phyloP scores from a whole-genome alignment of 2,113 vertebrate genomes.

The Dendrocopos noguchii region DNA sequence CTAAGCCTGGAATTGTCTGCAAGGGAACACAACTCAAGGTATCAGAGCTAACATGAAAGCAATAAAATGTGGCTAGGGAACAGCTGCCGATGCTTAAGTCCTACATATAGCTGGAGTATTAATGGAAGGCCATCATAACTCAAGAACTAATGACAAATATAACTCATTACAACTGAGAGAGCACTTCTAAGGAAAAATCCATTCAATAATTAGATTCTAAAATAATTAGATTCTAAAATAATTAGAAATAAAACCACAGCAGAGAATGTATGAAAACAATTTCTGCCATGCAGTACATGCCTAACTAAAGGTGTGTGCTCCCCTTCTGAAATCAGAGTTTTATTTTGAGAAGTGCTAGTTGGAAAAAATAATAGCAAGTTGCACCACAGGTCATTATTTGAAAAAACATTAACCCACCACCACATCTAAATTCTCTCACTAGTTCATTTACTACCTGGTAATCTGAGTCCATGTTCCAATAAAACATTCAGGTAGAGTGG shows the following conservation, averaged over 20 bases:
- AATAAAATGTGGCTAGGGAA: neutral
- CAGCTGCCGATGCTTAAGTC: neutral
- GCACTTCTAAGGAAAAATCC: neutral
- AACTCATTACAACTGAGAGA: neutral
- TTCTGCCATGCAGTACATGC: neutral
- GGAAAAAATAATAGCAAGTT: neutral
- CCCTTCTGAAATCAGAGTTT: neutral
- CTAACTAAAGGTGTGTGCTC: neutral
- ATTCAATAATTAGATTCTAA: neutral
- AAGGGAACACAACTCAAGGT: neutral
- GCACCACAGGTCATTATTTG: neutral
- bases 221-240: slow-evolving; percentile 9
- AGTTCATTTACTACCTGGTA: neutral
- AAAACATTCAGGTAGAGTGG: neutral
- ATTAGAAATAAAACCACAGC: neutral
- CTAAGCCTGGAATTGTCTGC: neutral
- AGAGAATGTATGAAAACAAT: neutral
- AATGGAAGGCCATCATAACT: neutral
- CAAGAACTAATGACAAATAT: neutral
- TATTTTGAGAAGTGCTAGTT: neutral
- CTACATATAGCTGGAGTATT: neutral
- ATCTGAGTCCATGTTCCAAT: slow-evolving; percentile 17
- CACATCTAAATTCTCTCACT: neutral
- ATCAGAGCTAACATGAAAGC: neutral
- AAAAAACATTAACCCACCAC: neutral